Evolutionary conservation across 64 coral and sea anemone genomes (phyloP), one percentile per base, ranked within the genome.

Genomic region (Montipora cactus): DNA sequence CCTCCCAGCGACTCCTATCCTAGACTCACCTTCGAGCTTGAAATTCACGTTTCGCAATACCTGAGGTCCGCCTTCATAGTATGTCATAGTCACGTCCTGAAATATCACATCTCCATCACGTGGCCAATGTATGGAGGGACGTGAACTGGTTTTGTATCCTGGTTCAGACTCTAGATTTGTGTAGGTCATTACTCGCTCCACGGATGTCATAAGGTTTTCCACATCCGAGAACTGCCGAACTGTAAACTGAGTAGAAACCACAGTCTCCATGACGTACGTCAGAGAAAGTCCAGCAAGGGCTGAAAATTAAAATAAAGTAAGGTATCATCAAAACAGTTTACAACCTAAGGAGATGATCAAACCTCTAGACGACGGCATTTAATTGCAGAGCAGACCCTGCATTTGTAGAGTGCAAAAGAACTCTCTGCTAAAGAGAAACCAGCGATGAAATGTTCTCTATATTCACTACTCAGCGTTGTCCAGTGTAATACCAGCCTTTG

Each of bases 121-220:
- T 64, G 61, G 61, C 61, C 61, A 64, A 12, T 64, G 9, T 12
- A 4, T 64, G 14, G 61, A 12, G 8, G 61, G 61, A 16, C 8
- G 61, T 64, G 14, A 12, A 7, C 13, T 16, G 3, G 61, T 64
- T 64, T 64, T 64, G 61, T 64, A 64, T 64, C 61, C 61, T 64
- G 61, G 7, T 64, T 64, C 61, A 12, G 11, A 14, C 61, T 64
- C 61, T 15, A 64, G 14, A 12, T 64, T 64, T 64, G 61, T 16
- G 14, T 64, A 64, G 61, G 14, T 14, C 9, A 64, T 64, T 64
- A 64, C 61, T 15, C 61, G 9, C 14, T 64, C 61, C 12, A 89
- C 87, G 16, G 87, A 89, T 15, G 87, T 89, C 87, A 89, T 89
- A 44, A 64, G 13, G 14, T 64, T 64, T 64, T 64, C 61, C 11